These are phyloP conservation scores for Haplochromis vanheusdeni DNA, from an alignment of 2,113 vertebrate genomes.

Conservation along the genomic window DNA sequence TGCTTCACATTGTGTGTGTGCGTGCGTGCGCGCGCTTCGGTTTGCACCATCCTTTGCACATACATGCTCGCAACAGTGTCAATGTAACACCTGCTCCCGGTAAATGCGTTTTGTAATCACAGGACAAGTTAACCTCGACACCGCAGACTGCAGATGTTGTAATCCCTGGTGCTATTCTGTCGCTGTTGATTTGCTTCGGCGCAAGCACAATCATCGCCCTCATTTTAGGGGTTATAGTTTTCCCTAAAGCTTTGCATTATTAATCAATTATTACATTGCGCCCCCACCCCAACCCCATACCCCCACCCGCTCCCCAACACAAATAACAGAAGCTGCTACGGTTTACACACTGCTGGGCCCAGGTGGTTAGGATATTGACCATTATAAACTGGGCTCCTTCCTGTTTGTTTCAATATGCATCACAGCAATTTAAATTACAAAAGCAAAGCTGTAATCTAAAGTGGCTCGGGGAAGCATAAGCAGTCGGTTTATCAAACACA, in stretches of 20 bases:
- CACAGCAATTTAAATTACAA: neutral
- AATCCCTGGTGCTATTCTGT: slow-evolving; percentile 61
- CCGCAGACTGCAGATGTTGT: slow-evolving; percentile 66
- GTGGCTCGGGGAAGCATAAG: neutral
- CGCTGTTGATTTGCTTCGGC: slow-evolving; percentile 56
- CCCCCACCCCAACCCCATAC: neutral
- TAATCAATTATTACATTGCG: slow-evolving; percentile 58
- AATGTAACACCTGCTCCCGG: slow-evolving; percentile 66
- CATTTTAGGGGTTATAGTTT: slow-evolving; percentile 64
- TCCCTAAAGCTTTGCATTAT: slow-evolving; percentile 63
- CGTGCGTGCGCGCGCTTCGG: neutral
- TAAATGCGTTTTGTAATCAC: slow-evolving; percentile 65
- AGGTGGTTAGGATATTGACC: slow-evolving; percentile 16
- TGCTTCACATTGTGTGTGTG: neutral
- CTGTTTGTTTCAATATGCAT: neutral
- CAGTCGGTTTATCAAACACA: neutral
- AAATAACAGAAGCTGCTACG: slow-evolving; percentile 28
- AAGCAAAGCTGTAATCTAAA: neutral
- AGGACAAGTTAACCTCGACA: slow-evolving; percentile 71
- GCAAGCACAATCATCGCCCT: slow-evolving; percentile 50
- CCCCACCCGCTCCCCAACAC: neutral
- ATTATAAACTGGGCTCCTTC: neutral
- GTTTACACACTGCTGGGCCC: slow-evolving; percentile 34
- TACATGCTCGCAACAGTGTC: slow-evolving; percentile 49
- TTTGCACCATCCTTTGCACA: slow-evolving; percentile 36